Conservation (phyloP, 2,888 invertebrate species). For the Mycalesis mineus region DNA sequence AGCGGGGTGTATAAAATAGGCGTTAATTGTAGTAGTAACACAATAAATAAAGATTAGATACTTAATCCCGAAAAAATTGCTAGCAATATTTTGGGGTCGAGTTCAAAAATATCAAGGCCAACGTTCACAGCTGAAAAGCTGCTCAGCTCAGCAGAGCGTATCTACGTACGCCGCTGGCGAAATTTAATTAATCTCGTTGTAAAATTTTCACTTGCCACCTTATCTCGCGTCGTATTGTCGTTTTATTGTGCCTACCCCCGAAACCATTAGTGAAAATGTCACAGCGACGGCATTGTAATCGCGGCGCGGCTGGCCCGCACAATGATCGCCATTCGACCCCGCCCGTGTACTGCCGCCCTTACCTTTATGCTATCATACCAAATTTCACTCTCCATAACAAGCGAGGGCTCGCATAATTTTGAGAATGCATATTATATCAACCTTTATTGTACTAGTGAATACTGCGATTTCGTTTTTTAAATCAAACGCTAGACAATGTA, state of each 20-base stretch:
- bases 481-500: too few relatives aligned
- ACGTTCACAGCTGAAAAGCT: neutral
- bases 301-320: conserved; percentile 66
- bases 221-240: conserved; percentile 76
- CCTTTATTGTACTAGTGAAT: conserved; percentile 39
- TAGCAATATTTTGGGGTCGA: neutral
- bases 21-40: too few relatives aligned
- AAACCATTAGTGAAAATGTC: conserved; percentile 78
- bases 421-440: conserved; percentile 41
- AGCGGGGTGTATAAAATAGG: too few relatives aligned
- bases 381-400: conserved; percentile 72
- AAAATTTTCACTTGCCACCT: conserved; percentile 77
- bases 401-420: conserved; percentile 39
- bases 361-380: conserved; percentile 70
- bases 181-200: conserved; percentile 73
- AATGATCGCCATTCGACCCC: conserved; percentile 72
- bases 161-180: conserved; percentile 36
- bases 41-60: too few relatives aligned
- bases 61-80: too few relatives aligned
- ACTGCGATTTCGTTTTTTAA: conserved; percentile 31
- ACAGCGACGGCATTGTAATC: conserved; percentile 73
- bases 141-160: conserved; percentile 26
- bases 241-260: conserved; percentile 76
- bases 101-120: neutral
- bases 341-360: conserved; percentile 58